Evolutionary conservation across 2,113 vertebrate species (phyloP), one percentile per base, ranked within the genome.

Genomic region (Otocyon megalotis): DNA sequence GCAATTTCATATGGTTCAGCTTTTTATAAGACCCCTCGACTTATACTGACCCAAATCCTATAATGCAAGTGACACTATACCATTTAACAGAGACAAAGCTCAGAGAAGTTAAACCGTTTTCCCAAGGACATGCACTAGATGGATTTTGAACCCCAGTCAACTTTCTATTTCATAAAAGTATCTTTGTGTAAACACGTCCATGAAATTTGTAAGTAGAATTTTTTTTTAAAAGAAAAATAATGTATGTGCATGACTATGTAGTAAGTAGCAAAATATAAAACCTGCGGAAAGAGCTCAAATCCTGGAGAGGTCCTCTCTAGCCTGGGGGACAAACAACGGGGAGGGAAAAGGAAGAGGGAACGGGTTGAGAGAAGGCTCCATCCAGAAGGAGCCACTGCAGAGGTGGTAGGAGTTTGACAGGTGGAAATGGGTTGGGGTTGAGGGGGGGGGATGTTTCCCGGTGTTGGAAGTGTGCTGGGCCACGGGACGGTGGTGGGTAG

Each of bases 21-120:
- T 63, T 93, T 96, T 97, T 74, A 69, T 5, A 79, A 93, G 62
- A 62, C 5, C 54, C 15, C 8, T 93, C 22, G 43, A 26, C 16
- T 83, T 83, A 79, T 26, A 63, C 0, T 54, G 43, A 87, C 56
- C 32, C 37, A 96, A 94, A 94, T 65, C 74, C 30, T 93, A n/a
- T 79, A 67, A 67, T 50, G 20, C 67, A 93, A 37, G 19, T 77
- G 28, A 88, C 30, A 53, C 17, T 53, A 77, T 48, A 20, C 22
- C 54, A 80, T n/a, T 89, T 92, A 94, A 80, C 28, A 71, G 58
- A 94, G 72, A 65, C 24, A 13, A 80, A 92, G 11, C 32, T 96
- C 83, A 80, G 54, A 90, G 35, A 94, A 82, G 62, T 86, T 84
- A 97, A 93, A 74, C 83, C n/a, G 69, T 86, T 97, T 95, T 15